Conservation (phyloP, 2,888 invertebrate genomes). For the Gastrophysa polygoni region DNA sequence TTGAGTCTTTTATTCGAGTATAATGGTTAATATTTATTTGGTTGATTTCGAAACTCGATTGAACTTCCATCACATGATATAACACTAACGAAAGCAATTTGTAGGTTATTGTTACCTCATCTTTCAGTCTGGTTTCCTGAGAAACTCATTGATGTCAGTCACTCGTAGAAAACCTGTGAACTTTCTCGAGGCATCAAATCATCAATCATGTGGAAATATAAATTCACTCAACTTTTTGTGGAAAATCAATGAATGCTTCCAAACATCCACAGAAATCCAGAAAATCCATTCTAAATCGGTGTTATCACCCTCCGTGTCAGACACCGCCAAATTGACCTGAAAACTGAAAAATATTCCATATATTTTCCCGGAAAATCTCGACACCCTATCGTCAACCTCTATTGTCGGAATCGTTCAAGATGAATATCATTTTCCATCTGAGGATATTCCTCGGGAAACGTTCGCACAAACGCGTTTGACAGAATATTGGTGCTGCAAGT, state of each 20-base stretch:
- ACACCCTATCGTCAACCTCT: conserved; percentile 7
- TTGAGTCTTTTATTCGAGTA: too few species aligned
- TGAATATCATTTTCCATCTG: conserved; percentile 8
- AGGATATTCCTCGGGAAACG: not conserved
- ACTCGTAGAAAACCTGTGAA: too few species aligned
- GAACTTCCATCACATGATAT: too few species aligned
- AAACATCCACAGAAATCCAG: not conserved
- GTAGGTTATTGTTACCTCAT: too few species aligned
- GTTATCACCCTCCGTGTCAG: not conserved
- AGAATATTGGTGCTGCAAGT: not conserved
- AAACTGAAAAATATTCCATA: not conserved
- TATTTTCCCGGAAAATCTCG: not conserved
- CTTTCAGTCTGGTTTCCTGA: too few species aligned
- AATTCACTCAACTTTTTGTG: too few species aligned
- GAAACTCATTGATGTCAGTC: too few species aligned
- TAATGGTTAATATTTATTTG: too few species aligned
- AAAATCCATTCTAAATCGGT: not conserved
- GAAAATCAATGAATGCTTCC: not conserved
- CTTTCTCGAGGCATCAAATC: too few species aligned
- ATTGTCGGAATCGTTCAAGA: conserved; percentile 9
- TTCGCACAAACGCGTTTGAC: not conserved
- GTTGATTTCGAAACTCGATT: too few species aligned
- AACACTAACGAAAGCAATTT: too few species aligned
- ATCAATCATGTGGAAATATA: too few species aligned
- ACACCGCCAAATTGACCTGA: not conserved